Evolutionary conservation across 2,888 invertebrate species (phyloP).

Genomic region (Embidobia sp.): DNA sequence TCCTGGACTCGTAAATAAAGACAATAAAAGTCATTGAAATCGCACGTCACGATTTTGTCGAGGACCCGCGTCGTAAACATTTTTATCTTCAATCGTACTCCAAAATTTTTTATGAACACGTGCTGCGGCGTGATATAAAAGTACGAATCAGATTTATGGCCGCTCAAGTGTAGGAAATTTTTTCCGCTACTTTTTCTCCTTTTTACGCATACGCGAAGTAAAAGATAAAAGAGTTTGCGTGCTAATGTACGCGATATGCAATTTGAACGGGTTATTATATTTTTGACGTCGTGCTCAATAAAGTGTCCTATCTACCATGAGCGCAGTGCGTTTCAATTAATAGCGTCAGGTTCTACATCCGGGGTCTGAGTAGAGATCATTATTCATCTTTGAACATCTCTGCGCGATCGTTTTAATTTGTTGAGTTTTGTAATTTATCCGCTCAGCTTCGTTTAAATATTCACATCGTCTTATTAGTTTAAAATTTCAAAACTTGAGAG

Average conservation of each 20-base stretch:
- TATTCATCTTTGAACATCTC: background rate
- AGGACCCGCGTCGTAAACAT: constrained; percentile 40
- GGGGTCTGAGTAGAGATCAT: background rate
- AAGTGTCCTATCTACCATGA: constrained; percentile 22
- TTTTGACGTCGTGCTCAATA: constrained; percentile 30
- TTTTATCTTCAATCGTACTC: constrained; percentile 45
- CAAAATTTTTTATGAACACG: constrained; percentile 43
- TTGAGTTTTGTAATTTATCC: background rate
- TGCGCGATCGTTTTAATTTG: background rate
- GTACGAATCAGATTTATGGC: constrained; percentile 36
- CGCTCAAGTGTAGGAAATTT: constrained; percentile 8
- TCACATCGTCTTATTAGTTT: too few relatives aligned
- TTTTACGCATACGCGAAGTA: constrained; percentile 48
- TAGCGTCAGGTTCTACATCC: constrained; percentile 8
- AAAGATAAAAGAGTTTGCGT: constrained; percentile 43
- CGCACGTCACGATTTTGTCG: too few relatives aligned
- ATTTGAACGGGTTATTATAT: constrained; percentile 38
- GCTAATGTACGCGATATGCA: constrained; percentile 38
- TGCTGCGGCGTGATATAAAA: constrained; percentile 42
- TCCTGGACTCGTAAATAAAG: constrained; percentile 22
- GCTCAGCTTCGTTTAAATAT: too few relatives aligned
- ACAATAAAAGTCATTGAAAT: constrained; percentile 32
- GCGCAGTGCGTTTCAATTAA: constrained; percentile 33
- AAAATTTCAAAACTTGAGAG: too few relatives aligned
- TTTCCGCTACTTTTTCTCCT: too few relatives aligned